These are phyloP conservation scores for Pseudopipra pipra DNA, from an alignment of 2,113 vertebrate species.

Conservation along the genomic window DNA sequence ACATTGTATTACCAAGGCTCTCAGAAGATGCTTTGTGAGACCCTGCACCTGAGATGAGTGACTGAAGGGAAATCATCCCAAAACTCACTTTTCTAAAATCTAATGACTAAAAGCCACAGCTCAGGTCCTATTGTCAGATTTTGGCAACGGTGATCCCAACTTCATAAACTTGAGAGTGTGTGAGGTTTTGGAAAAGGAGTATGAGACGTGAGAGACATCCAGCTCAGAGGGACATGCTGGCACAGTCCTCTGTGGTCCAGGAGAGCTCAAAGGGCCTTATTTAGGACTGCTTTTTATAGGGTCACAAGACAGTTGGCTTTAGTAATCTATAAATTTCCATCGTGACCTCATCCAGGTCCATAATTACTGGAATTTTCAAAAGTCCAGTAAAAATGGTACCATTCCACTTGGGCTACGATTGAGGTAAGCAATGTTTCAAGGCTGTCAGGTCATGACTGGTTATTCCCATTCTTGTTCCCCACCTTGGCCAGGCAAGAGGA, in stretches of 20 bases:
- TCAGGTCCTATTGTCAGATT: not conserved
- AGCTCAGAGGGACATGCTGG: not conserved
- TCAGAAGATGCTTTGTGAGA: not conserved
- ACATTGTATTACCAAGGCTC: not conserved
- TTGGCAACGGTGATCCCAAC: not conserved
- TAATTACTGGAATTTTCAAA: not conserved
- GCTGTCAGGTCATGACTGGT: not conserved
- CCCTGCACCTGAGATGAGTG: not conserved
- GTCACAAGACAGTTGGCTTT: not conserved
- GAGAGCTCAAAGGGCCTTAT: not conserved
- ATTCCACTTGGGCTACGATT: not conserved
- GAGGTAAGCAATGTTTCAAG: not conserved
- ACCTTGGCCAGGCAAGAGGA: not conserved
- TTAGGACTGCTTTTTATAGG: not conserved
- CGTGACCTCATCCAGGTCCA: not conserved
- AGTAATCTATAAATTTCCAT: not conserved
- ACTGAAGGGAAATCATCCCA: not conserved
- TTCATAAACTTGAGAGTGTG: not conserved
- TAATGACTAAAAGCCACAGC: not conserved
- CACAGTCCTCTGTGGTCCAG: not conserved
- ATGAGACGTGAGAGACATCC: not conserved
- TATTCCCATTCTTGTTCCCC: not conserved
- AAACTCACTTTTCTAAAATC: not conserved
- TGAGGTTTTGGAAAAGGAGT: not conserved
- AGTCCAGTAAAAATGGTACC: not conserved